Evolutionary conservation across 2,797 vertebrate genomes (phyloP), one percentile per base, ranked within the genome.

Genomic region (Enteromius viviparus): DNA sequence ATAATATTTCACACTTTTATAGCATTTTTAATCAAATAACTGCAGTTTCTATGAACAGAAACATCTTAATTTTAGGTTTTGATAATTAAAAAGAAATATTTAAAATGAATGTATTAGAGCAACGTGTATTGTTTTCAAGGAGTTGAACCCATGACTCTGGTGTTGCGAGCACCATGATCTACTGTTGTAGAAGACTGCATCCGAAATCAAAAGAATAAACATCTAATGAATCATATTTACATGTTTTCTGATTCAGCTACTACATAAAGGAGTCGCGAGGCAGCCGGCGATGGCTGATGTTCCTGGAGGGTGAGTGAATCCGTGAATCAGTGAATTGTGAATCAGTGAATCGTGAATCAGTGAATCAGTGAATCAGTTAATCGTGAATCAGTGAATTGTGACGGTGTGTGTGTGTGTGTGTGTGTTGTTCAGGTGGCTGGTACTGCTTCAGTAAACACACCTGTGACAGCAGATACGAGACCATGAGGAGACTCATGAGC

Each of bases 241-340:
- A 19, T 75, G 23, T 83, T n/a, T 69, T 86, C 47, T 84, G 37
- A 9, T 87, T 5, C 89, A 98, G 97, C 87, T 98, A 96, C 91
- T 98, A 98, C 93, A 94, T 98, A 86, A 97, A 96, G 92, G 96
- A 97, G 89, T 98, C 97, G 6, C 96, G 95, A 89, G 97, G 97
- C 91, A 98, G 97, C 85, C 94, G 95, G 89, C 94, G 97, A 42
- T 98, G 97, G 97, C 93, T 98, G 82, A 91, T 98, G 64, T 98
- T 98, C 86, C 89, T 98, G 89, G 97, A 98, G 94, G 97, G 97
- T 98, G 91, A 94, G 91, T 62, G 71, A 23, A n/a, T 53, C n/a
- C n/a, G n/a, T n/a, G n/a, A n/a, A n/a, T n/a, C n/a, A n/a, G n/a
- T n/a, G n/a, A n/a, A n/a, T n/a, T n/a, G n/a, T n/a, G n/a, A n/a